phyloP scores from a whole-genome alignment of 2,797 vertebrate genomes.

The Nothura maculosa region DNA sequence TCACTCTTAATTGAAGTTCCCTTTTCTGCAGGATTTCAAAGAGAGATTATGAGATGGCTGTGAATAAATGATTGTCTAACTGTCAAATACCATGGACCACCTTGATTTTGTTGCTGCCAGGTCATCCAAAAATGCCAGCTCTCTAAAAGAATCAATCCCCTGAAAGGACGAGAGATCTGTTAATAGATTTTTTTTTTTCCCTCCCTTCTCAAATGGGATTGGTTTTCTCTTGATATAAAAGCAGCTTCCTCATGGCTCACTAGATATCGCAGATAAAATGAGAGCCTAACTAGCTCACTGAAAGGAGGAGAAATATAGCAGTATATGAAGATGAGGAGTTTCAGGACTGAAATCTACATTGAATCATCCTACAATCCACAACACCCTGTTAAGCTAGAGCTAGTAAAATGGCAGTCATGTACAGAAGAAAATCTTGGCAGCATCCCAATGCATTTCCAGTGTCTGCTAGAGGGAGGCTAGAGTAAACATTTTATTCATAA shows the following conservation, averaged over 20 bases:
- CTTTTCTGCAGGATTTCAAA: neutral
- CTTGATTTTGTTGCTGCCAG: slow-evolving; percentile 49
- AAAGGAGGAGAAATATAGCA: neutral
- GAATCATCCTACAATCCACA: neutral
- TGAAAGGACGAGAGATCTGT: slow-evolving; percentile 24
- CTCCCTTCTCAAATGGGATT: slow-evolving; percentile 8
- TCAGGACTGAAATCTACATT: neutral
- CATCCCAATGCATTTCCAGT: neutral
- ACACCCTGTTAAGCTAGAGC: neutral
- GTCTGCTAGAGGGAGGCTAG: neutral
- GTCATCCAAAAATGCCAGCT: slow-evolving; percentile 39
- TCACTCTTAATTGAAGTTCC: slow-evolving; percentile 26
- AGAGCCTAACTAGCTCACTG: neutral
- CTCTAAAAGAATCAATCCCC: slow-evolving; percentile 37
- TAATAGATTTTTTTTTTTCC: slow-evolving; percentile 21
- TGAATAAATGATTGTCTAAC: slow-evolving; percentile 58
- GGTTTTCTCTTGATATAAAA: slow-evolving; percentile 19
- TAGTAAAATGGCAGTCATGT: neutral
- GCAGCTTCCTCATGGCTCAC: neutral
- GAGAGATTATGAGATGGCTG: slow-evolving; percentile 13
- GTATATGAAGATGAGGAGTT: neutral
- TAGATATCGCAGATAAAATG: neutral
- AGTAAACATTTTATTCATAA: neutral
- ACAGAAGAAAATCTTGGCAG: neutral
- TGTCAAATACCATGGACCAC: slow-evolving; percentile 38